Conservation (phyloP, 2,113 vertebrate genomes). For the Cephalopterus ornatus region DNA sequence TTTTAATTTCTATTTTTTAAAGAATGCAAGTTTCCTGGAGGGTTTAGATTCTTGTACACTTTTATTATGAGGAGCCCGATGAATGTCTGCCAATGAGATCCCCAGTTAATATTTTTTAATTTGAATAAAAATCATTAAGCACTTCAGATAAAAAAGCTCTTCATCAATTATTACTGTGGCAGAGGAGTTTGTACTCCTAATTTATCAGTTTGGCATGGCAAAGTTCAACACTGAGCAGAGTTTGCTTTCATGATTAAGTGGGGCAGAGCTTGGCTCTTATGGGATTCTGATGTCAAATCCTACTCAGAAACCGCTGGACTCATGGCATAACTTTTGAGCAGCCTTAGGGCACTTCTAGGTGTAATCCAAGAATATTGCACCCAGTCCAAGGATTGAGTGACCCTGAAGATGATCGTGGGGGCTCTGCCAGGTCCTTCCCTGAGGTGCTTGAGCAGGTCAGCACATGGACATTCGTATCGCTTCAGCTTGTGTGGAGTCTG, state of each 20-base stretch:
- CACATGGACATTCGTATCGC: neutral
- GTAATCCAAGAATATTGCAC: conserved; percentile 1
- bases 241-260: neutral
- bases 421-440: conserved; percentile 17
- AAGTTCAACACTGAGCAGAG: neutral
- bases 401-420: conserved; percentile 2
- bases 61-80: neutral
- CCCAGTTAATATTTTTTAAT: neutral
- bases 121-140: neutral
- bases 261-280: neutral
- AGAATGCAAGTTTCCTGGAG: neutral
- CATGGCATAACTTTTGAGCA: neutral
- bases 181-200: neutral
- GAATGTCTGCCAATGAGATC: neutral
- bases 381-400: neutral
- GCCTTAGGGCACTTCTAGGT: conserved; percentile 11
- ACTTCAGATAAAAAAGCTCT: neutral
- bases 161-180: neutral
- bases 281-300: neutral
- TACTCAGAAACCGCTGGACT: neutral
- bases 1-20: neutral
- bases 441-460: conserved; percentile 16
- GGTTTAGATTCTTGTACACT: neutral
- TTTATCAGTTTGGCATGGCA: neutral
- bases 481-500: conserved; percentile 20